Conservation (phyloP, 1,140 invertebrate genomes). For the Leptinotarsa texana region DNA sequence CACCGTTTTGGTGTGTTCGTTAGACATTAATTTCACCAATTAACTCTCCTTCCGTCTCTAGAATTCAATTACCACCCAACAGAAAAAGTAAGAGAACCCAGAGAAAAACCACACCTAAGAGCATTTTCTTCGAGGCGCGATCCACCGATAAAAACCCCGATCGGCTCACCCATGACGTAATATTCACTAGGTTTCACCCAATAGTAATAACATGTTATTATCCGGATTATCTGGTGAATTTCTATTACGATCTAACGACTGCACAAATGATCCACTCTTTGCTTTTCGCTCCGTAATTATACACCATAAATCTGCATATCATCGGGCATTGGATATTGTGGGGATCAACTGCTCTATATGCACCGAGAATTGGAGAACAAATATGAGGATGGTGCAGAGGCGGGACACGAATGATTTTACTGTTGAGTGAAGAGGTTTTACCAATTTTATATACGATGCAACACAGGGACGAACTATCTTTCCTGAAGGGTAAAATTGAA, state of each 20-base stretch:
- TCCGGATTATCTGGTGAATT: neutral
- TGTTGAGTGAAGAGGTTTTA: too few relatives aligned
- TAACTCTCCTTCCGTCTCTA: too few relatives aligned
- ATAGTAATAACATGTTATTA: constrained; percentile 6
- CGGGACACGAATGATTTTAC: neutral
- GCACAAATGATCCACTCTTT: constrained; percentile 3
- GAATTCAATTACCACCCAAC: too few relatives aligned
- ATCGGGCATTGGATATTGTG: neutral
- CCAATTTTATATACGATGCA: too few relatives aligned
- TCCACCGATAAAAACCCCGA: neutral
- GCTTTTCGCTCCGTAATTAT: constrained; percentile 5
- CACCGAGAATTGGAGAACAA: neutral
- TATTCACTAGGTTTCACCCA: neutral
- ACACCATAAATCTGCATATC: constrained; percentile 6
- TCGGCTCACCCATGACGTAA: neutral
- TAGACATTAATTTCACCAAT: too few relatives aligned
- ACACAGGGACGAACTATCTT: too few relatives aligned
- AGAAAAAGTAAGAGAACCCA: too few relatives aligned
- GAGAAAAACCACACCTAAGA: too few relatives aligned
- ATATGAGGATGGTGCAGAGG: neutral
- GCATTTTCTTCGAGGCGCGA: neutral
- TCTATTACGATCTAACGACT: constrained; percentile 6
- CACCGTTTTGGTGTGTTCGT: too few relatives aligned
- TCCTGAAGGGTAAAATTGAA: too few relatives aligned
- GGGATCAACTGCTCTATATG: constrained; percentile 5